These are phyloP conservation scores for Bibio marci DNA, from an alignment of 2,888 invertebrate genomes.

Conservation along the genomic window DNA sequence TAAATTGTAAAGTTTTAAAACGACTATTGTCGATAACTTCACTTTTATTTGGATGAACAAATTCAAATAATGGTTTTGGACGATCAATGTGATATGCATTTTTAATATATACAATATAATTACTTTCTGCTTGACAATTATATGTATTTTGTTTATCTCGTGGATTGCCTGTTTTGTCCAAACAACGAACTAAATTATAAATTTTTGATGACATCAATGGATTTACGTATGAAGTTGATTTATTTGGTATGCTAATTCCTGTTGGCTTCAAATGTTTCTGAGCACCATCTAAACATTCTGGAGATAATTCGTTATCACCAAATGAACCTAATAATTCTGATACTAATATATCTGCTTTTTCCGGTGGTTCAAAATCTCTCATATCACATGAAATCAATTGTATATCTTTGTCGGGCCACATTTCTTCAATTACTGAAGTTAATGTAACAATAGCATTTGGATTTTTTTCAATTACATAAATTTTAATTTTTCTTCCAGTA, in stretches of 20 bases:
- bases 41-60: slow-evolving; percentile 76
- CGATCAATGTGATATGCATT: slow-evolving; percentile 34
- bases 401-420: slow-evolving; percentile 58
- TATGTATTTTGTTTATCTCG: slow-evolving; percentile 17
- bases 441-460: slow-evolving; percentile 84
- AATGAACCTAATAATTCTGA: slow-evolving; percentile 94
- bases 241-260: slow-evolving; percentile 81
- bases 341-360: slow-evolving; percentile 86
- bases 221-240: slow-evolving; percentile 78
- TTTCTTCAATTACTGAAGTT: slow-evolving; percentile 52
- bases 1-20: slow-evolving; percentile 48
- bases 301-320: slow-evolving; percentile 97
- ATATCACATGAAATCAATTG: slow-evolving; percentile 72
- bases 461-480: slow-evolving; percentile 97
- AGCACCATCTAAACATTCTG: slow-evolving; percentile 93
- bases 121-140: slow-evolving; percentile 44
- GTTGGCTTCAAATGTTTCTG: slow-evolving; percentile 66
- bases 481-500: slow-evolving; percentile 52
- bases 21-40: slow-evolving; percentile 51
- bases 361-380: slow-evolving; percentile 62
- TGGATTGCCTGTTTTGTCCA: slow-evolving; percentile 18
- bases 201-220: slow-evolving; percentile 86
- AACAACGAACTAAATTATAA: slow-evolving; percentile 51
- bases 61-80: slow-evolving; percentile 51
- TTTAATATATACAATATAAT: slow-evolving; percentile 85